Conservation (phyloP, 2,888 invertebrate species). For the Mylabris sibirica region DNA sequence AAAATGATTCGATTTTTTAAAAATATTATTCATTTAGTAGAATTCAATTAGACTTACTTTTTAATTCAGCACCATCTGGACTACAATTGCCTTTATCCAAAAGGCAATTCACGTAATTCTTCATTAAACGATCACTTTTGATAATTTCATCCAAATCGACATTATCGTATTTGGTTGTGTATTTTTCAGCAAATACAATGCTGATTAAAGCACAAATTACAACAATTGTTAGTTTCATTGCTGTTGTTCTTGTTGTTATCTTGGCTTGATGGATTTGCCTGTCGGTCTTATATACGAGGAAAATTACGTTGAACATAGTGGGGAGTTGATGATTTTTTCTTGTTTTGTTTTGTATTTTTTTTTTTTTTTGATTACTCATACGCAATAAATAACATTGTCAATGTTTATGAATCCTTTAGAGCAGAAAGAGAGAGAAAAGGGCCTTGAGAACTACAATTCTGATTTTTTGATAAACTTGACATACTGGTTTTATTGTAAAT, state of each 20-base stretch:
- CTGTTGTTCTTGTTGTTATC: background rate
- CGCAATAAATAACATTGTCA: background rate
- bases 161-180: slow-evolving; percentile 65
- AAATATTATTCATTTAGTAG: too few species aligned
- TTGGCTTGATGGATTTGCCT: background rate
- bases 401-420: background rate
- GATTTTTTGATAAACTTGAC: background rate
- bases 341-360: background rate
- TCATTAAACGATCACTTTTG: slow-evolving; percentile 67
- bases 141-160: slow-evolving; percentile 72
- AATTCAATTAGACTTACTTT: slow-evolving; percentile 51
- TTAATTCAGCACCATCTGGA: slow-evolving; percentile 67
- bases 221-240: slow-evolving; percentile 6
- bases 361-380: background rate
- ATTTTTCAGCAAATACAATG: slow-evolving; percentile 24
- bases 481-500: background rate
- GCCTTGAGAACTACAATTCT: background rate
- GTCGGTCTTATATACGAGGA: background rate
- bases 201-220: background rate
- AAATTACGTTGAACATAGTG: background rate
- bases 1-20: slow-evolving; percentile 17
- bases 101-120: slow-evolving; percentile 71
- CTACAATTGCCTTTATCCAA: slow-evolving; percentile 69
- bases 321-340: background rate
- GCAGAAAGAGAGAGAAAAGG: slow-evolving; percentile 5